Evolutionary conservation across 30 jellyfish, hydroid and myxozoan species (phyloP), one percentile per base, ranked within the genome.

Genomic region (Catostylus mosaicus): DNA sequence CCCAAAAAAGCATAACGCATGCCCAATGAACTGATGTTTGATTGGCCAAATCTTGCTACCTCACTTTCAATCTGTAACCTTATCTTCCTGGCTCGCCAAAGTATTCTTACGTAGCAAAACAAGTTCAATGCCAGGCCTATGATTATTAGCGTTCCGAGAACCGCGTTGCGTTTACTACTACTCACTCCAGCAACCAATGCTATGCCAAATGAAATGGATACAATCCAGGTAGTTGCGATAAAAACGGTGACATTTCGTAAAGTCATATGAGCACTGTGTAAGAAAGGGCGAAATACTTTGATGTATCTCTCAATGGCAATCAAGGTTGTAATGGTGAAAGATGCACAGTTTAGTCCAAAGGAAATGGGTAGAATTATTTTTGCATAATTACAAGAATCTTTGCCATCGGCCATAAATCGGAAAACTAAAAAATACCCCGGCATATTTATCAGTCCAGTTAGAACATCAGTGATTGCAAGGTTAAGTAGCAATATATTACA

Each of bases 241-340:
- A 45, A 43, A 14, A 50, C 36, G 32, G 48, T 14, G 1, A 36
- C 30, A 23, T 33, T 43, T 37, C 73, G 59, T 3, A 73, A 73
- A 9, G 46, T 73, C 0, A 50, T 43, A 22, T 14, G 3, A 29
- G 65, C 5, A 2, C n/a, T 19, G 56, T 73, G 65, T 27, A 4
- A 24, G 47, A 10, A 73, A 3, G 84, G 84, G 23, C 24, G 65
- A 43, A 73, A 73, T 0, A 73, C 38, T 0, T 56, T 62, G 23
- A 45, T 26, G 84, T 73, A 73, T 48, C 84, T 51, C 56, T 73
- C 84, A 1, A 73, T 12, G 20, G 84, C 54, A 23, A 73, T 73
- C 61, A 37, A 6, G 5, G 73, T 6, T 4, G 48, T n/a, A 4
- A 73, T 62, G 31, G 48, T 30, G 57, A 46, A 24, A 16, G 84